phyloP scores from a whole-genome alignment of 2,797 vertebrate genomes.

The Caiman crocodilus region DNA sequence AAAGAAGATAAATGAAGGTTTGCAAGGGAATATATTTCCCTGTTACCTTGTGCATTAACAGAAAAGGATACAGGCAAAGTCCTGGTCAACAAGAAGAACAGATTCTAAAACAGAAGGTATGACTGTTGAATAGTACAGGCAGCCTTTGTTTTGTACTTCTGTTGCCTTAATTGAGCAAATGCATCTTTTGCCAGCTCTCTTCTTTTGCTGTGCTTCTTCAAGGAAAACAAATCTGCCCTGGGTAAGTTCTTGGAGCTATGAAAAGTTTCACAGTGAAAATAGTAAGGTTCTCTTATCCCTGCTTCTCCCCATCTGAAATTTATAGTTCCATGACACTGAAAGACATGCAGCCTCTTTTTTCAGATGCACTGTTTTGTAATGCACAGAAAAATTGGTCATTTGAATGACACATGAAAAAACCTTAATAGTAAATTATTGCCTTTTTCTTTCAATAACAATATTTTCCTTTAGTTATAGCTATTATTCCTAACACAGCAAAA shows the following conservation, averaged over 20 bases:
- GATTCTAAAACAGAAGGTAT: neutral
- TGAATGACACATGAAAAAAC: neutral
- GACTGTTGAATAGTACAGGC: neutral
- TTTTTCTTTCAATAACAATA: neutral
- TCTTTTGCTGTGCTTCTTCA: neutral
- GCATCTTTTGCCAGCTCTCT: neutral
- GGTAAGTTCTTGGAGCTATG: neutral
- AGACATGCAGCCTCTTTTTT: neutral
- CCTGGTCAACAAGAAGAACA: neutral
- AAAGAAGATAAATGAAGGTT: neutral
- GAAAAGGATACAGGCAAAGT: accelerated
- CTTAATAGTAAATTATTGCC: neutral
- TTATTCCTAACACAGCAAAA: neutral
- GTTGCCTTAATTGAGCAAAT: conserved; percentile 16
- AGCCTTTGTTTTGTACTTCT: neutral
- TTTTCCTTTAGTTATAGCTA: neutral
- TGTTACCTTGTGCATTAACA: neutral
- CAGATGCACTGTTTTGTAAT: neutral
- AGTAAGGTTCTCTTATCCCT: neutral
- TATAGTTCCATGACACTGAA: neutral
- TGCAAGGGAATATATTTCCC: neutral
- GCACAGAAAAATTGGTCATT: neutral
- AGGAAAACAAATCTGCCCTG: neutral
- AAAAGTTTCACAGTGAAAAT: accelerated
- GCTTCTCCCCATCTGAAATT: neutral